Evolutionary conservation across 2,113 vertebrate genomes (phyloP), one percentile per base, ranked within the genome.

Genomic region (Rhinoptilus africanus): DNA sequence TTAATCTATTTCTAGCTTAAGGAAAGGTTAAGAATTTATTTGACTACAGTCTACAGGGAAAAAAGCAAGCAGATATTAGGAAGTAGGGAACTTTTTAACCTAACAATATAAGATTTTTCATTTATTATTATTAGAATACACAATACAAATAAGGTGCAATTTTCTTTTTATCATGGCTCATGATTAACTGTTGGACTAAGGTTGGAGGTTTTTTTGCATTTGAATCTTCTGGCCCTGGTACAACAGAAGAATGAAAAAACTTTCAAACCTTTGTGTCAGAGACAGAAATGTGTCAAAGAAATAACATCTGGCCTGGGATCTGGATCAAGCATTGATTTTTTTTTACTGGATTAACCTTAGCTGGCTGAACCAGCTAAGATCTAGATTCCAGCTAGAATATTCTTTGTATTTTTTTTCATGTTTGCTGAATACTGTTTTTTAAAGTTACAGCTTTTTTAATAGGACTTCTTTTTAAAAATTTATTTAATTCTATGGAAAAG

Each of bases 401-500:
- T 86, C 8, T 9, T 26, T 0, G 0, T 27, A 0, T 43, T 17
- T 14, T 10, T 68, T 63, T 89, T 43, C 10, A 4, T 85, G 26
- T 50, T 93, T 82, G 77, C 10, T 48, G 12, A 72, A 72, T 48
- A 68, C 0, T 6, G 2, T 26, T 54, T 91, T 67, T 51, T 60
- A 45, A 92, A 68, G 24, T 48, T 83, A 23, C 11, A 60, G 6
- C 4, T 35, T 79, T 76, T 82, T 3, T 17, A 30, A 27, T 6
- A 22, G 4, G 8, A 54, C 27, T 81, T 79, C 47, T 2, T 12
- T 59, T 4, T 9, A 14, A 51, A 51, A 51, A 32, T 21, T 60
- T 71, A 32, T 56, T 75, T 81, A 0, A 23, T 74, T 78, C 17
- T 63, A 6, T 48, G 32, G 6, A 82, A 88, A 89, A 53, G 8